Percentiles rank a stretch among this genome's conserved stretches.
Conservation (phyloP, 2,888 invertebrate species). For the Pinctada fucata region DNA sequence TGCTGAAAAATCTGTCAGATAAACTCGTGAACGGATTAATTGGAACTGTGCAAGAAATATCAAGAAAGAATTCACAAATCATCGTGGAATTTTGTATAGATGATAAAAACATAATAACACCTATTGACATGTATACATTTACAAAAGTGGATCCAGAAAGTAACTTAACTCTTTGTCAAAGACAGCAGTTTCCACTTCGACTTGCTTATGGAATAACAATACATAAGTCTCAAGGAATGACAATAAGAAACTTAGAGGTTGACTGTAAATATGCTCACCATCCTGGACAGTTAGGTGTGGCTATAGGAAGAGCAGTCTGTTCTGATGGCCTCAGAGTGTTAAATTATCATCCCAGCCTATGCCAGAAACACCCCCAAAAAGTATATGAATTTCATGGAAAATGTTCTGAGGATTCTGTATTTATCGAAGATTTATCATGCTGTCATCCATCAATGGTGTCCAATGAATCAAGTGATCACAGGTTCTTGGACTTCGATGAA, state of each 20-base stretch:
- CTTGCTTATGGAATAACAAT: conserved; percentile 19
- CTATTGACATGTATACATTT: not conserved
- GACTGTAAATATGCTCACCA: conserved; percentile 11
- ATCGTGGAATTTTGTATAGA: not conserved
- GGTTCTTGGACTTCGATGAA: no score
- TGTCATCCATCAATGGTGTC: no score
- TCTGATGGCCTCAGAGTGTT: conserved; percentile 11
- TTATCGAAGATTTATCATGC: not conserved
- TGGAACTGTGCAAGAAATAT: conserved; percentile 1
- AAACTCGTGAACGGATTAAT: conserved; percentile 2
- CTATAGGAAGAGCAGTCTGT: conserved; percentile 18
- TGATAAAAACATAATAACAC: not conserved
- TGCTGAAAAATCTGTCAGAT: not conserved
- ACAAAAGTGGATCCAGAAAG: conserved; percentile 20
- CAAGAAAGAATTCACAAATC: no score
- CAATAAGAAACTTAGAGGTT: conserved; percentile 7
- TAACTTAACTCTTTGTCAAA: conserved; percentile 6
- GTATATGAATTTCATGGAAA: no score
- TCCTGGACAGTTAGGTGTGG: conserved; percentile 27
- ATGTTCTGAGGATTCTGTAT: not conserved
- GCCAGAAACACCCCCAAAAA: conserved; percentile 11
- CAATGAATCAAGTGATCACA: no score
- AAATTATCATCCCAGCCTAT: conserved; percentile 6
- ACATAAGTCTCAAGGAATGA: conserved; percentile 31
- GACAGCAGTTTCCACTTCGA: conserved; percentile 13